Evolutionary conservation across 35 echinoderm and acorn worm species (phyloP), one percentile per base, ranked within the genome.

Genomic region (Acanthaster planci): DNA sequence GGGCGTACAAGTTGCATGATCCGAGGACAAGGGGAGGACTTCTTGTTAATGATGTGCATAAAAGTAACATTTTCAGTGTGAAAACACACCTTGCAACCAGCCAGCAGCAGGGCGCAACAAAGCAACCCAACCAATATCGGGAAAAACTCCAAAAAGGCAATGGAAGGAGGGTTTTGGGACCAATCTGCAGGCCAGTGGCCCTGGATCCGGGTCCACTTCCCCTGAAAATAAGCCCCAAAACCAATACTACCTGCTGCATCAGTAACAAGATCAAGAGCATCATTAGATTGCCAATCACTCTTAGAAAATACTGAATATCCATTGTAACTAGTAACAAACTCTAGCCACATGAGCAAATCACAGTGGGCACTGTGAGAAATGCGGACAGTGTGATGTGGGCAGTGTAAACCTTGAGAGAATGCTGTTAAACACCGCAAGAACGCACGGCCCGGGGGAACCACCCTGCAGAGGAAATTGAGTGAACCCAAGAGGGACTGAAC

Each of bases 391-490:
- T 47, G 42, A 47, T 67, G 22, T 0, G 60, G 60, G 9, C 31
- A 1, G 12, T 8, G 1, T 9, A 67, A 2, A 17, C 60, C 7
- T 8, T 67, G n/a, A 9, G 60, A 67, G 8, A 67, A 22, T 22
- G 60, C n/a, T n/a, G 27, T 67, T 9, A 67, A 44, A 37, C 87
- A 30, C 38, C 58, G 19, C 16, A 89, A 26, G 55, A 89, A 82
- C 2, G 87, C 78, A 14, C 79, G 21, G 1, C 87, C 78, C 19
- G 84, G 87, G 7, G 39, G 22, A 27, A 89, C n/a, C 22, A 77
- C 86, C 23, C 59, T 80, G 55, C 76, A 44, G 12, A 88, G 51
- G 47, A 88, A 88, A 60, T 88, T 88, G 14, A 89, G 78, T 3
- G 56, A 40, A 5, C 87, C 87, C 9, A 89, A 42, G 10, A 89